Conservation (phyloP, 2,113 vertebrate genomes). For the Embiotoca jacksoni region DNA sequence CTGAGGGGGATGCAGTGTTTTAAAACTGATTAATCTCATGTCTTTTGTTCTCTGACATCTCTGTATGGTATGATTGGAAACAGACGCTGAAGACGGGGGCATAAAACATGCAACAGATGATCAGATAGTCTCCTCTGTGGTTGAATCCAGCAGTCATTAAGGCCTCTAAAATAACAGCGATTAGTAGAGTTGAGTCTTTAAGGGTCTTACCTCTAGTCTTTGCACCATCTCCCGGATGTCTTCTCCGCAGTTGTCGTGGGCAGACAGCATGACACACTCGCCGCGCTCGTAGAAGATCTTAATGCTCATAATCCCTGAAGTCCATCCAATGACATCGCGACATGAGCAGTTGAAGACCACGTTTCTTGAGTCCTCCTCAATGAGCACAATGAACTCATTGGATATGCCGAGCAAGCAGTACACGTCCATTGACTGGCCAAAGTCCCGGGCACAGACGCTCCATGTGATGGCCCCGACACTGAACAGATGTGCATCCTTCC, state of each 20-base stretch:
- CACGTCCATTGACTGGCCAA: slow-evolving; percentile 91
- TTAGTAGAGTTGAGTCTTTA: slow-evolving; percentile 18
- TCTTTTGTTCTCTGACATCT: slow-evolving; percentile 24
- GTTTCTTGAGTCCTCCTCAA: slow-evolving; percentile 95
- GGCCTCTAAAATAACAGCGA: slow-evolving; percentile 28
- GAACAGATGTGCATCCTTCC: slow-evolving; percentile 92
- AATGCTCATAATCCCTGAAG: slow-evolving; percentile 92
- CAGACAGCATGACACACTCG: slow-evolving; percentile 94
- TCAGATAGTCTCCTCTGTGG: neutral
- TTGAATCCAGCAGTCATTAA: slow-evolving; percentile 39
- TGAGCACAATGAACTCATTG: slow-evolving; percentile 96
- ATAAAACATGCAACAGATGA: slow-evolving; percentile 1
- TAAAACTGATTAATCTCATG: slow-evolving; percentile 13
- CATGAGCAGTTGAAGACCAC: slow-evolving; percentile 99
- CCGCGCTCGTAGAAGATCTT: slow-evolving; percentile 98
- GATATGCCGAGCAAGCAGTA: slow-evolving; percentile 95
- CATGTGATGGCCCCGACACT: slow-evolving; percentile 94
- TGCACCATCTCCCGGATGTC: slow-evolving; percentile 95
- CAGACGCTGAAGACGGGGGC: neutral
- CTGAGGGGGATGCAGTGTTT: slow-evolving; percentile 10
- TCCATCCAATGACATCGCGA: slow-evolving; percentile 98
- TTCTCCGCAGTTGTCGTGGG: slow-evolving; percentile 89
- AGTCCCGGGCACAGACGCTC: slow-evolving; percentile 93
- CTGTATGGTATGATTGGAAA: slow-evolving; percentile 14
- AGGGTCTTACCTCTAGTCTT: slow-evolving; percentile 90